A percentile compares a stretch with the other conserved stretches of the same genome.
phyloP scores from a whole-genome alignment of 30 jellyfish, hydroid and myxozoan genomes.

The Chrysaora quinquecirrha region DNA sequence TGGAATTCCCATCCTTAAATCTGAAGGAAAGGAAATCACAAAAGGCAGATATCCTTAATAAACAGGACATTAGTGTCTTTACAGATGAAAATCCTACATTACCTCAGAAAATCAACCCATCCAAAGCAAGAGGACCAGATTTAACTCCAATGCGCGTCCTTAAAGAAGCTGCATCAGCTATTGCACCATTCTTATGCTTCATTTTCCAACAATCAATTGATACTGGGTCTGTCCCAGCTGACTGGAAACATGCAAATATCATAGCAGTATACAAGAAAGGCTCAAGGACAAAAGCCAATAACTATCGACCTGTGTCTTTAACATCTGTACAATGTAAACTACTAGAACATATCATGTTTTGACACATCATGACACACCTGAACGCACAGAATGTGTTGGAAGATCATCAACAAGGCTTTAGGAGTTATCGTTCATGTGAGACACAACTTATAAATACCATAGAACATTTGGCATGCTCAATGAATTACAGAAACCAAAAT shows the following conservation, averaged over 20 bases:
- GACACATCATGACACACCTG: conserved; percentile 32
- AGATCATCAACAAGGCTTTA: conserved; percentile 47
- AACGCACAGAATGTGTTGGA: conserved; percentile 25
- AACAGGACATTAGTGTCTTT: background rate
- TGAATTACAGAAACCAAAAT: conserved; percentile 26
- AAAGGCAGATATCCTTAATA: background rate
- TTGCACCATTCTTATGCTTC: conserved; percentile 39
- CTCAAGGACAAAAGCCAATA: conserved; percentile 19
- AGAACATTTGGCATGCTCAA: conserved; percentile 34
- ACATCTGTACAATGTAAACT: conserved; percentile 54
- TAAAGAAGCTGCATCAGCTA: conserved; percentile 31
- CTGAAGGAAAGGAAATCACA: background rate
- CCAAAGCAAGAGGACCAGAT: too few relatives aligned
- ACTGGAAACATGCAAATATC: conserved; percentile 55
- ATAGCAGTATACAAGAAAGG: conserved; percentile 49
- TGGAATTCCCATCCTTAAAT: background rate
- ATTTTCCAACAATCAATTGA: conserved; percentile 42
- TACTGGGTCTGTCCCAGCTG: conserved; percentile 50
- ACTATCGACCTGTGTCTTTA: conserved; percentile 39
- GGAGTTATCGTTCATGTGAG: conserved; percentile 58
- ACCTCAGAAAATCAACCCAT: too few relatives aligned
- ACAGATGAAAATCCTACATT: background rate
- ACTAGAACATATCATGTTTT: conserved; percentile 45
- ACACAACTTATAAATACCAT: conserved; percentile 60
- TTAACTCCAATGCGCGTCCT: too few relatives aligned